phyloP scores from a whole-genome alignment of 2,113 vertebrate genomes.

The Anarrhichthys ocellatus region DNA sequence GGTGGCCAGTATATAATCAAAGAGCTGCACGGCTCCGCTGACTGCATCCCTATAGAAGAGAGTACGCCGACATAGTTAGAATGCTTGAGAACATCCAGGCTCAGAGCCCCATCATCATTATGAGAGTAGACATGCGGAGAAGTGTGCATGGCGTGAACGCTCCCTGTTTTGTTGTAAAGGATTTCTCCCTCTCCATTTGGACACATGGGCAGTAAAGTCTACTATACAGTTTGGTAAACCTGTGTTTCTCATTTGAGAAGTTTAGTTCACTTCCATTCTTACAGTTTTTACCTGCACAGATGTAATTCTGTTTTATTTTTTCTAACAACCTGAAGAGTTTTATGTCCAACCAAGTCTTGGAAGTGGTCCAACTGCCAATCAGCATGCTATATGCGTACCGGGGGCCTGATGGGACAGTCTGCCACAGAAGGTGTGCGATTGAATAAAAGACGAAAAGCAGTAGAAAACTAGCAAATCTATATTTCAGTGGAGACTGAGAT shows the following conservation, averaged over 20 bases:
- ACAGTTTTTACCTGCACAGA: neutral
- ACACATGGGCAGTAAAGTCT: no score
- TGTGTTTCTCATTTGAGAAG: neutral
- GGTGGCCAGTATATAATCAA: neutral
- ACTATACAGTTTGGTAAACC: neutral
- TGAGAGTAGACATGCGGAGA: neutral
- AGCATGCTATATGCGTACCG: neutral
- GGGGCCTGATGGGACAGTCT: neutral
- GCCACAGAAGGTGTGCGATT: neutral
- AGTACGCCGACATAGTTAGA: neutral
- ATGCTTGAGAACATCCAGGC: neutral
- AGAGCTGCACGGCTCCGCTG: neutral
- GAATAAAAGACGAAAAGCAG: neutral
- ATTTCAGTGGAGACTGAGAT: conserved; percentile 1
- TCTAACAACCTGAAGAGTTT: neutral
- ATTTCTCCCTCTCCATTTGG: no score
- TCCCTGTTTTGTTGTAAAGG: no score
- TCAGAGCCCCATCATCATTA: neutral
- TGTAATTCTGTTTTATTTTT: neutral
- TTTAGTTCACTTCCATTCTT: neutral
- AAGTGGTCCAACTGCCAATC: neutral
- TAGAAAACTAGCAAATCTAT: neutral
- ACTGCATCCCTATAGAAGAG: neutral
- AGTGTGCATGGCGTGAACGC: no score
- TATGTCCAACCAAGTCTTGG: neutral